Base-by-base conservation (phyloP, 92 coral and sea anemone genomes). In the Plumapathes pennacea region DNA sequence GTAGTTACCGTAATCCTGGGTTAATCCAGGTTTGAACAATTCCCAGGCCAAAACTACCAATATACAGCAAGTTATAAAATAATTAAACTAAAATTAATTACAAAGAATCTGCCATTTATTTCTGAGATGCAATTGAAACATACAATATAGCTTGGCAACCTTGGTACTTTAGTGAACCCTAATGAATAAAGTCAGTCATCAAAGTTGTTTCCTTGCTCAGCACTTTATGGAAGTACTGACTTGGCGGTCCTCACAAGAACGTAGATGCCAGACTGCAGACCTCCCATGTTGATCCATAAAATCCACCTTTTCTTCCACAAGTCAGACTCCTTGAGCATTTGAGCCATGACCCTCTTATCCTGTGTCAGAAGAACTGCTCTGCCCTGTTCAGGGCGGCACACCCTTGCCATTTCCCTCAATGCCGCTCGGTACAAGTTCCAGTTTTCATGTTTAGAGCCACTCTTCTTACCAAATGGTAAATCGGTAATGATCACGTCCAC, bases 381-480 rank as follows among this genome's bases (percentile, higher is more conserved):
- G 18, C 96, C 98, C 2, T 85, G 62, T n/a, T 62, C 67, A 7
- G 77, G 46, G 9, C 48, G 80, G 32, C 96, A 92, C 38, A 89
- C 96, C 39, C 98, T 54, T 10, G 98, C 98, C 89, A 92, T 84
- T 69, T 92, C 98, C 13, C 33, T 36, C 55, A 92, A 55, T 1
- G 80, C 96, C 29, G 84, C 65, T 12, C 96, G 98, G 50, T 92
- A 92, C 28, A 92, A 70, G 10, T 69, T 69, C 98, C 98, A 92
- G 67, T 92, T 92, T 54, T 70, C 80, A 9, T 72, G 83, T 56
- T 85, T 76, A 2, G 96, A 88, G 9, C 98, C 98, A 72, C 98
- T 92, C 69, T 88, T 92, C 87, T 92, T 92, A n/a, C 98, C 98
- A 77, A 92, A 92, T 31, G 98, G 98, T 56, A 92, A 60, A 52